Percentiles rank a stretch among this genome's conserved stretches.
phyloP scores from a whole-genome alignment of 2,797 vertebrate genomes.

The Rhinophrynus dorsalis region DNA sequence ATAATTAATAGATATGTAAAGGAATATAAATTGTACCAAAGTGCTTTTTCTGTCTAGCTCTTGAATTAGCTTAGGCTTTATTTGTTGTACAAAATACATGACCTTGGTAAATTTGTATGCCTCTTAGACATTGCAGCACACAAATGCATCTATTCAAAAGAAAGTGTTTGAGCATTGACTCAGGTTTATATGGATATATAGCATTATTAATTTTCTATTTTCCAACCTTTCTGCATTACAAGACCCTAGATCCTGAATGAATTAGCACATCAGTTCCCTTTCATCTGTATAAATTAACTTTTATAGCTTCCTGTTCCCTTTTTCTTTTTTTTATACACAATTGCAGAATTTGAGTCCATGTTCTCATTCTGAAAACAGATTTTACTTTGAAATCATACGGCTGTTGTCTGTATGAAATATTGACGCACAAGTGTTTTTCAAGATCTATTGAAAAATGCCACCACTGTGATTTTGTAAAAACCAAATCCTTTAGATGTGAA shows the following conservation, averaged over 20 bases:
- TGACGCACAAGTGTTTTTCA: conserved; percentile 11
- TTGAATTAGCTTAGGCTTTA: conserved; percentile 5
- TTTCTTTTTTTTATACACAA: conserved; percentile 5
- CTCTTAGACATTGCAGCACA: conserved; percentile 1
- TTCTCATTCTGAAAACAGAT: background rate
- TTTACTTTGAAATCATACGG: background rate
- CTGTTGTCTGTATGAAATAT: background rate
- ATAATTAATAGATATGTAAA: conserved; percentile 11
- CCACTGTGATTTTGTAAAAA: conserved; percentile 2
- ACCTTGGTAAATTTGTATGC: conserved; percentile 22
- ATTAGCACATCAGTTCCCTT: conserved; percentile 23
- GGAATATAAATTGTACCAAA: background rate
- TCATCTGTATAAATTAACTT: conserved; percentile 31
- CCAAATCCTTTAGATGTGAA: too few relatives aligned
- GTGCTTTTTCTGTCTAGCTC: background rate
- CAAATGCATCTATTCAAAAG: conserved; percentile 21
- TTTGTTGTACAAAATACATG: conserved; percentile 28
- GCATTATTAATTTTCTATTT: conserved; percentile 19
- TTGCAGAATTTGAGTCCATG: conserved; percentile 12
- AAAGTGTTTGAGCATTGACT: conserved; percentile 21
- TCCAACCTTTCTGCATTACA: conserved; percentile 19
- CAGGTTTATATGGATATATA: background rate
- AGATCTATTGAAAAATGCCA: conserved; percentile 3
- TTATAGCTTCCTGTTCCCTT: conserved; percentile 12
- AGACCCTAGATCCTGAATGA: conserved; percentile 23